Evolutionary conservation across 2,888 invertebrate species (phyloP).

Genomic region (Epinotia brunnichana): DNA sequence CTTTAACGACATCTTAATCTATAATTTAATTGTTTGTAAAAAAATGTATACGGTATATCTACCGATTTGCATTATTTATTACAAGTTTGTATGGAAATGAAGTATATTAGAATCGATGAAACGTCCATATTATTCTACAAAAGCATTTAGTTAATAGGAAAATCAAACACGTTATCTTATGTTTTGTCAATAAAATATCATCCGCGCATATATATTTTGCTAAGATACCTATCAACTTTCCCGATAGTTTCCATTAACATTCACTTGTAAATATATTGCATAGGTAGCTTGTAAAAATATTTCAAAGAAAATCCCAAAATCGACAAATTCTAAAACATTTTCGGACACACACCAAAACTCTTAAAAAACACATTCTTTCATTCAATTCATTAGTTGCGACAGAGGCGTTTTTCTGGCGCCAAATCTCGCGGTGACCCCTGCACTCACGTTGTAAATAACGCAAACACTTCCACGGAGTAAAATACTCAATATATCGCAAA

Average conservation of each 20-base stretch:
- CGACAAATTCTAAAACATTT: slow-evolving; percentile 1
- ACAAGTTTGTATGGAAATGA: slow-evolving; percentile 31
- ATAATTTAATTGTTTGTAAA: slow-evolving; percentile 56
- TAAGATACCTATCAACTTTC: neutral
- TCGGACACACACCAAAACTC: slow-evolving; percentile 1
- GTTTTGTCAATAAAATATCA: slow-evolving; percentile 15
- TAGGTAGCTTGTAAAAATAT: neutral
- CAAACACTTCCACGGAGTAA: slow-evolving; percentile 67
- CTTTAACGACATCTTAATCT: slow-evolving; percentile 55
- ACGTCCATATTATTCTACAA: slow-evolving; percentile 9
- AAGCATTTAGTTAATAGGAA: slow-evolving; percentile 18
- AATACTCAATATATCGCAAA: slow-evolving; percentile 63
- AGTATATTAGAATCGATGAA: slow-evolving; percentile 28
- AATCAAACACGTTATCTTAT: slow-evolving; percentile 11
- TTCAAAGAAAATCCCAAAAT: neutral
- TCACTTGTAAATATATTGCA: neutral
- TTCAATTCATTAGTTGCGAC: slow-evolving; percentile 42
- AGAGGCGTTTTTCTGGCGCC: slow-evolving; percentile 45
- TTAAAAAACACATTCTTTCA: slow-evolving; percentile 40
- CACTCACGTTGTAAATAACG: slow-evolving; percentile 66
- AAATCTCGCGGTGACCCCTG: slow-evolving; percentile 51
- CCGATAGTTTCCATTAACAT: neutral
- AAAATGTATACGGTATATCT: slow-evolving; percentile 54
- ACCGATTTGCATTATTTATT: slow-evolving; percentile 40
- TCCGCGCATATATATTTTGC: neutral